Base-by-base conservation (phyloP, 2,888 invertebrate genomes). In the Laothoe populi region DNA sequence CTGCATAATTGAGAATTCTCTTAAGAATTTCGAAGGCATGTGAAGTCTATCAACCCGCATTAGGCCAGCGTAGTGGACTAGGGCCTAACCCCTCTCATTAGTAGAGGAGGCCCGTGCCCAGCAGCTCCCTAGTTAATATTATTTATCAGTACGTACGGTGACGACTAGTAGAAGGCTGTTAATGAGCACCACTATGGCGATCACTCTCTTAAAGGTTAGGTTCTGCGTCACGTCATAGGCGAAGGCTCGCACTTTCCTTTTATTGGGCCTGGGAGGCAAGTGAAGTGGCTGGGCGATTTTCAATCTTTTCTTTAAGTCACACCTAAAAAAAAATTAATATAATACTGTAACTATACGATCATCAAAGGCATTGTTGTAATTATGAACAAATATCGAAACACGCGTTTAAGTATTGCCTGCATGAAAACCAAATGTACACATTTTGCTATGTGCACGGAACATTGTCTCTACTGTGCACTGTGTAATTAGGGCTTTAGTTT, bases 281-380 rank as follows among this genome's bases (percentile, higher is more conserved):
- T 99, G 99, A 0, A 99, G 92, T 0, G 99, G 99, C 88, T 99
- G 99, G 4, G 99, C 99, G 78, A 99, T 98, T 93, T 99, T 99
- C 87, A 99, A 93, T 82, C 99, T 95, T 83, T 99, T 99, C 84
- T 99, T 99, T 65, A 99, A 94, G 84, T 99, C 99, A 87, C 99
- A 98, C 96, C 96, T 96, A 66, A 13, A 63, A 63, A 61, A 61
- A n/a, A 26, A 62, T 21, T 7, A 53, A 31, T 53, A 26, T 49
- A 42, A 49, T 21, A 8, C 10, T 16, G 8, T n/a, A n/a, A 45
- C 0, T 45, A 5, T 2, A 21, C 10, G 1, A 21, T 19, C 1
- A 21, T 0, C 10, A 3, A 19, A 7, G 10, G 21, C 11, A 45
- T 45, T 44, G 7, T 45, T 45, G 19, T 3, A 21, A 10, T 38